phyloP scores from a whole-genome alignment of 2,888 invertebrate species.

The Lasioglossum marginatum region DNA sequence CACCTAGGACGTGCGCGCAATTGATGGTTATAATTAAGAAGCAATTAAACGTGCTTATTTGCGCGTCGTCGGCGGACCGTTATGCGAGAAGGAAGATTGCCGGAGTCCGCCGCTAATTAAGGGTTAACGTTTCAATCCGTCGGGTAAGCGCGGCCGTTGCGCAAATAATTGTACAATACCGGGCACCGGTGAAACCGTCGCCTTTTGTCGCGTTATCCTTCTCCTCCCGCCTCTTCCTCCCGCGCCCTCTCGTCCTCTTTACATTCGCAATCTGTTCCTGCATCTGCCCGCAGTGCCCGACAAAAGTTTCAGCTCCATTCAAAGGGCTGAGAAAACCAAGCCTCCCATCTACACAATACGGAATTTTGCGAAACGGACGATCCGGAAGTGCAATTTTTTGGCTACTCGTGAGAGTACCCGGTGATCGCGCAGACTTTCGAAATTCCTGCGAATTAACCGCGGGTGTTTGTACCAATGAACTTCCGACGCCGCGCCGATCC shows the following conservation, averaged over 20 bases:
- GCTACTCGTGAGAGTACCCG: background rate
- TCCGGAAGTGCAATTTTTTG: background rate
- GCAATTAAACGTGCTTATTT: conserved; percentile 66
- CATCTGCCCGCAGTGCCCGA: background rate
- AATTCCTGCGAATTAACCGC: background rate
- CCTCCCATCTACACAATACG: background rate
- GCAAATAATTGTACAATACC: conserved; percentile 54
- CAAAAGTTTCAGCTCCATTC: conserved; percentile 7
- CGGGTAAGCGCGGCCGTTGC: conserved; percentile 32
- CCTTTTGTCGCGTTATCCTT: conserved; percentile 20
- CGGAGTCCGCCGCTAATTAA: conserved; percentile 65
- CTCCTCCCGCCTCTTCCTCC: background rate
- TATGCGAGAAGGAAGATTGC: conserved; percentile 45
- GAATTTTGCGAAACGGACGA: background rate
- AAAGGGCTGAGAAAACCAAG: conserved; percentile 12
- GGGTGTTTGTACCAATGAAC: background rate
- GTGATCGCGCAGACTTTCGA: background rate
- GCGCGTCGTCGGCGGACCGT: conserved; percentile 63
- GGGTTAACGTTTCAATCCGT: conserved; percentile 69
- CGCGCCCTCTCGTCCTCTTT: background rate
- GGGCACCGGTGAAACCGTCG: conserved; percentile 27
- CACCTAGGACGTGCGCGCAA: conserved; percentile 53
- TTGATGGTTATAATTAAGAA: conserved; percentile 70
- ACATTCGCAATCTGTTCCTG: conserved; percentile 6
- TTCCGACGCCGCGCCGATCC: too few relatives aligned